Evolutionary conservation across 2,888 invertebrate genomes (phyloP), one percentile per base, ranked within the genome.

Genomic region (Orthosia gothica): DNA sequence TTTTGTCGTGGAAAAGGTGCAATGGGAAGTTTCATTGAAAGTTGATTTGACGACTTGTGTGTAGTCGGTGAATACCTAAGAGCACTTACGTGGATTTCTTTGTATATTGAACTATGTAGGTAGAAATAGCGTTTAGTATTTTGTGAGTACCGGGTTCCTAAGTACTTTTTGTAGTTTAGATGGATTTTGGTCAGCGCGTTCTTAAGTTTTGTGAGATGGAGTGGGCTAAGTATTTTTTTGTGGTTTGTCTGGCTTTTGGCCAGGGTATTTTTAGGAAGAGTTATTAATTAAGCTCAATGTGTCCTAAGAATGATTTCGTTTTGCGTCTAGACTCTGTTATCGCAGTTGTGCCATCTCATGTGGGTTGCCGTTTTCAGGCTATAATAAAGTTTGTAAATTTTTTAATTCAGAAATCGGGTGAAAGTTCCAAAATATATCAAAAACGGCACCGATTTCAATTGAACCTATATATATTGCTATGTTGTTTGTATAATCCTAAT

Each of bases 1-100:
- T 75, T 84, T 82, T 82, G 77, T 79, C 32, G 70, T 69, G 63
- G 59, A 74, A 83, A 71, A 66, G 70, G 74, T 82, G 79, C 73
- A 79, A 59, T 79, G 58, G 66, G 74, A 58, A 69, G 75, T 79
- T 68, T 59, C 26, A 69, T 81, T 81, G 70, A 71, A 49, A 20
- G 66, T 81, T 78, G 81, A 81, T 77, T 81, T 82, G 75, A 75
- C 73, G 54, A 69, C 54, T 50, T 77, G 65, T 76, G 57, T 82
- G 68, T 62, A 23, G 49, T 40, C n/a, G 20, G 76, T 40, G 67
- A 67, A 76, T 81, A 66, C 26, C 52, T 76, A 49, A 58, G 55
- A 81, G 66, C 79, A 81, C 81, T 80, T 69, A 59, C 40, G 49
- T 26, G 70, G 47, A 70, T 75, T 79, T 62, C 58, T 66, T 54